Base-by-base conservation (phyloP, 2,797 vertebrate genomes). In the Remorina albescens region DNA sequence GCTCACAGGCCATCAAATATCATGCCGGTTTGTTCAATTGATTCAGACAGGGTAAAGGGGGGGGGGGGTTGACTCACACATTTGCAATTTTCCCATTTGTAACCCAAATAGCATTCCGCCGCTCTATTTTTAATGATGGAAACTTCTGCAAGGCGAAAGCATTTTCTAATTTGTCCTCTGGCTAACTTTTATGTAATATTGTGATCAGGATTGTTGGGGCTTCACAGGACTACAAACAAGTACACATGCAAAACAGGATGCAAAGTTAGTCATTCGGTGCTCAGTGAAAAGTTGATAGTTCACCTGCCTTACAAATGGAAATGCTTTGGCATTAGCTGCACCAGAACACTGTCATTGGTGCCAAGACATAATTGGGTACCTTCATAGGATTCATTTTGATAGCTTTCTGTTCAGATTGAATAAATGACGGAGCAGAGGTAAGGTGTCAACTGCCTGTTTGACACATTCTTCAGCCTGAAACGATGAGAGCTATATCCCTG, bases 1-100 rank as follows among this genome's bases (percentile, higher is more conserved):
- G 90, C 91, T 93, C 90, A 89, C 87, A 92, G 88, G 89, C 90
- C 91, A 93, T 94, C 90, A 94, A 93, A 94, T 93, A 94, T 93
- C 91, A 93, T 86, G 90, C 81, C 82, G 59, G 90, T 93, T 92
- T 93, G 87, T 91, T 92, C 90, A 94, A 94, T 93, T 94, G 94
- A 95, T 94, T 93, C 75, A 86, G 93, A 94, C 92, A 93, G 87
- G 74, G 70, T 81, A 67, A 76, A 71, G 64, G 50, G 69, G 65
- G 53, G 70, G 44, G 13, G 79, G 74, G n/a, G n/a, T n/a, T n/a
- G 81, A 79, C 53, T 66, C 53, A 68, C 23, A 76, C 80, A 88
- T 90, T 89, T 88, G 71, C 81, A 89, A 86, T 89, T 84, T 88
- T 80, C 44, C 67, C 64, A 88, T 91, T 91, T 86, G 83, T 83